Conservation (phyloP, 2,888 invertebrate species). For the Quadriops clusia region DNA sequence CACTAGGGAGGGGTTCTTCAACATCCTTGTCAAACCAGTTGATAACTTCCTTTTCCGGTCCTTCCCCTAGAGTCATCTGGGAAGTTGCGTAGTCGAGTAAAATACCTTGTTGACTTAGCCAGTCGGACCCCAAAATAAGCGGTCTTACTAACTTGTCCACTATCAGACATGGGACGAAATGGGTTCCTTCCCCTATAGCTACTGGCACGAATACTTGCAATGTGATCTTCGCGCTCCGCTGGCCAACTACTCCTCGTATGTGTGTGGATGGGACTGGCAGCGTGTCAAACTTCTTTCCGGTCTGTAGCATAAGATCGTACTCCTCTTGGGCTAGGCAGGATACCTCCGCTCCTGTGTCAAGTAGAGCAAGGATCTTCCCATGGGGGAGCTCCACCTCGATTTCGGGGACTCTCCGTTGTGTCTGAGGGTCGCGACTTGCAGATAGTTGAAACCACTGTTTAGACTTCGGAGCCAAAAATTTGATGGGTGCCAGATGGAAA, state of each 20-base stretch:
- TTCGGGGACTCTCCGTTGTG: not conserved
- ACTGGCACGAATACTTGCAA: slow-evolving; percentile 10
- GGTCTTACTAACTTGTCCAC: slow-evolving; percentile 15
- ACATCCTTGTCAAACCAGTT: too few species aligned
- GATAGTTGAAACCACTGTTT: too few species aligned
- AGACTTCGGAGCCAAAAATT: too few species aligned
- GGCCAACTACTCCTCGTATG: slow-evolving; percentile 13
- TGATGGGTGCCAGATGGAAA: too few species aligned
- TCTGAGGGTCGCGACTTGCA: not conserved
- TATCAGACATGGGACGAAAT: slow-evolving; percentile 8
- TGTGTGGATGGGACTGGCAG: slow-evolving; percentile 14
- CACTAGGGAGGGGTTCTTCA: not conserved
- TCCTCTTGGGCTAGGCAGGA: slow-evolving; percentile 14
- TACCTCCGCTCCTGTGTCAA: slow-evolving; percentile 16
- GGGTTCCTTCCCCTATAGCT: slow-evolving; percentile 1
- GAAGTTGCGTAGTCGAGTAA: slow-evolving; percentile 1
- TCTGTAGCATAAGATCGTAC: slow-evolving; percentile 1
- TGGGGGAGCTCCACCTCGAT: not conserved
- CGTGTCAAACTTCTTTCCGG: slow-evolving; percentile 8
- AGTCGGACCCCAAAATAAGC: slow-evolving; percentile 15
- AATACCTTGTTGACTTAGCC: slow-evolving; percentile 5
- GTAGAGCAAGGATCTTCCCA: slow-evolving; percentile 6
- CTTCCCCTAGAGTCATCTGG: slow-evolving; percentile 1
- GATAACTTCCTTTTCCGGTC: too few species aligned
- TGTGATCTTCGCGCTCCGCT: slow-evolving; percentile 11